Evolutionary conservation across 30 jellyfish, hydroid and myxozoan genomes (phyloP), one percentile per base, ranked within the genome.

Genomic region (Chrysaora quinquecirrha): DNA sequence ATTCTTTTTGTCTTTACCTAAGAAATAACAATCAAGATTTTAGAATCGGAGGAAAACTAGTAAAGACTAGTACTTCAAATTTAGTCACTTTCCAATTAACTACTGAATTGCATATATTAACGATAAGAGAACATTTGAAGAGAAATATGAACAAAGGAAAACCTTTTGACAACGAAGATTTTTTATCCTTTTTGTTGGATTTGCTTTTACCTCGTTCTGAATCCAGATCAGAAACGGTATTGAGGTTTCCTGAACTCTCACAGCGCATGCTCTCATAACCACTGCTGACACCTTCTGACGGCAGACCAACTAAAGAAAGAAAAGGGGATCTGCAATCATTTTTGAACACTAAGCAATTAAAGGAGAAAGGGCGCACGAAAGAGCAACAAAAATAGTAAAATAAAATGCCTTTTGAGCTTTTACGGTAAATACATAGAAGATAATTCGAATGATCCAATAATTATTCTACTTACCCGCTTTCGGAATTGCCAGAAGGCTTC

Each of bases 231-330:
- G 89, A 72, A 50, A 65, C 82, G 18, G 71, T 34, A 60, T 86
- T 85, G 24, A 93, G 84, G 90, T 93, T 93, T 14, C 82, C 96
- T 33, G 87, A 71, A 71, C 98, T 93, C 50, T 93, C 98, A 73
- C 96, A 86, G 19, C 98, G 82, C 98, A 93, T 93, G 89, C 98
- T 93, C 68, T 93, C 98, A 76, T 93, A 93, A 14, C 98, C 98
- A 71, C 98, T 93, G 90, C 98, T 93, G 29, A 93, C 93, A 1
- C 98, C 98, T 82, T 93, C 98, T 24, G 97, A 93, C 7, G 96
- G 78, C 2, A 89, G 95, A 12, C 97, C 98, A 60, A 79, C 88
- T 76, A 38, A 71, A 58, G 46, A 34, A 60, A 47, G 16, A 33
- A 69, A 18, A 46, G 20, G 23, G 10, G 12, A 12, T 48, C n/a